phyloP scores from a whole-genome alignment of 92 coral and sea anemone species.

The Meandrina meandrites region DNA sequence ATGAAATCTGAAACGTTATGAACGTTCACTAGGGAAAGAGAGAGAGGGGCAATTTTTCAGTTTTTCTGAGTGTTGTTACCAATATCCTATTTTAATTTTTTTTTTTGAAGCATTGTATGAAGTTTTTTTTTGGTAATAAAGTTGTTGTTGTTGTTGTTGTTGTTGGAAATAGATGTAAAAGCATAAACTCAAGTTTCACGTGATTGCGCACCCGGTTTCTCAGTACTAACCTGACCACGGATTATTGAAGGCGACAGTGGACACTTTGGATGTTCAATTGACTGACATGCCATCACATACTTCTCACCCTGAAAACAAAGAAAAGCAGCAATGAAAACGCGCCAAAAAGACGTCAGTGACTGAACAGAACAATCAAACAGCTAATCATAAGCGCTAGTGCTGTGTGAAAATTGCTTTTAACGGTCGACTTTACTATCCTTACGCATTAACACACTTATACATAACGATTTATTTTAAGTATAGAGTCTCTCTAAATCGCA shows the following conservation, averaged over 20 bases:
- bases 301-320: slow-evolving; percentile 71
- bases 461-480: no score
- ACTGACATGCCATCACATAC: slow-evolving; percentile 88
- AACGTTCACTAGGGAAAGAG: not conserved
- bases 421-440: no score
- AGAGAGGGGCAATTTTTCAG: no score
- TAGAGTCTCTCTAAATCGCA: no score
- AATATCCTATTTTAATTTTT: no score
- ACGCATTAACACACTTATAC: no score
- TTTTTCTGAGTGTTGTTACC: no score
- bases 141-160: no score
- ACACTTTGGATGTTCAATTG: slow-evolving; percentile 93
- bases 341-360: not conserved
- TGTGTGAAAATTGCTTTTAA: no score
- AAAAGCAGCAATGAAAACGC: not conserved
- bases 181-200: not conserved
- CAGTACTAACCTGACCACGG: slow-evolving; percentile 80
- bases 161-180: not conserved
- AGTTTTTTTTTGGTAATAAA: no score
- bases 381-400: not conserved
- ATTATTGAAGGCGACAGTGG: slow-evolving; percentile 79
- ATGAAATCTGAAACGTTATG: not conserved
- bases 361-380: not conserved
- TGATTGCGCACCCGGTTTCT: not conserved
- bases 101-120: no score